Evolutionary conservation across 2,113 vertebrate species (phyloP), one percentile per base, ranked within the genome.

Genomic region (Nestor notabilis): DNA sequence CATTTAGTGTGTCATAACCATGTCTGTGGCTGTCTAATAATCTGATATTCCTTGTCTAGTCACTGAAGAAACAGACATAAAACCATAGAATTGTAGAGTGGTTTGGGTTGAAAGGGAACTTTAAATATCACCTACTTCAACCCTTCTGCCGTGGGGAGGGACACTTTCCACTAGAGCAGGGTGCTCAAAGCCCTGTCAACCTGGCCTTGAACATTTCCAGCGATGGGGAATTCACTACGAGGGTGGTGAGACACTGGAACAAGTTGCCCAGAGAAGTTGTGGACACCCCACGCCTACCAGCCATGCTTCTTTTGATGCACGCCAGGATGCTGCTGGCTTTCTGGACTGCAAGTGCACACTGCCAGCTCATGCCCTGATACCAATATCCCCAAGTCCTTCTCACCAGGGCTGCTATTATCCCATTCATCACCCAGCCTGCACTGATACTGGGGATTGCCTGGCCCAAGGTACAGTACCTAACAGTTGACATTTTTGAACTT

Each of bases 381-480:
- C 13, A 89, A 2, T 8, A 71, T 20, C 4, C 2, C 46, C 24
- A 50, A 39, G 13, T 41, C 35, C 39, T 31, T 87, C 23, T 63
- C 35, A 37, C 5, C 10, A 86, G 25, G 7, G 10, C 2, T 66
- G 0, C 13, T 82, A 20, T 72, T 41, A 39, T 35, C 11, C 11
- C 13, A 8, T 55, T 77, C 9, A 8, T 61, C 33, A 25, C 6
- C 15, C 15, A 15, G 3, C 3, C 56, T 55, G 17, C 25, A 27
- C 2, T 20, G 56, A 27, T 37, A 44, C 10, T 61, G 24, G 12
- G 2, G 5, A 15, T 65, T 77, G 5, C 5, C 29, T 35, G 4
- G 0, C 17, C 6, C 4, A 29, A 35, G 8, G 7, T 7, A 7
- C 14, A 37, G 31, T 7, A 29, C 8, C 13, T 47, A 23, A 5